These are phyloP conservation scores for Parnassius glacialis DNA, from an alignment of 2,888 invertebrate species.

Conservation along the genomic window DNA sequence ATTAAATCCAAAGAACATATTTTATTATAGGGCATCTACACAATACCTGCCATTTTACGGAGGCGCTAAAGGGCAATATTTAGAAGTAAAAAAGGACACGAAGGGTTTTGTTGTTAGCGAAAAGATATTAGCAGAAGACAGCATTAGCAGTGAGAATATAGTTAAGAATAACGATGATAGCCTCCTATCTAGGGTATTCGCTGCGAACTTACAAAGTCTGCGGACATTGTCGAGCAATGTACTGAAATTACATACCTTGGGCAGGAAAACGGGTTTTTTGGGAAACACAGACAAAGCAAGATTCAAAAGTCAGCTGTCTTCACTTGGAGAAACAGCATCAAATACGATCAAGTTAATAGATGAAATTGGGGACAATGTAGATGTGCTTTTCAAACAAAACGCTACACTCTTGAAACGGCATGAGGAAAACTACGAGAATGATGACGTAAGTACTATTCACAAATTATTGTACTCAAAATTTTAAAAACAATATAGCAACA, in stretches of 20 bases:
- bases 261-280: slow-evolving; percentile 80
- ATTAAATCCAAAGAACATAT: background rate
- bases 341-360: slow-evolving; percentile 78
- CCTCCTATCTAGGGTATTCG: slow-evolving; percentile 67
- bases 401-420: slow-evolving; percentile 51
- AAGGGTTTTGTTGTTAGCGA: slow-evolving; percentile 75
- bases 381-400: slow-evolving; percentile 57
- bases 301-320: slow-evolving; percentile 80
- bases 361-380: slow-evolving; percentile 77
- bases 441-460: slow-evolving; percentile 49
- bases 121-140: slow-evolving; percentile 70
- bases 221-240: slow-evolving; percentile 80
- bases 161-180: slow-evolving; percentile 65
- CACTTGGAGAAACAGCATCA: slow-evolving; percentile 80
- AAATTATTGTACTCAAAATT: background rate
- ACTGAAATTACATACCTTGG: slow-evolving; percentile 82
- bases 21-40: slow-evolving; percentile 47
- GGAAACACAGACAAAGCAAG: slow-evolving; percentile 75
- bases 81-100: slow-evolving; percentile 80
- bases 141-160: slow-evolving; percentile 62
- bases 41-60: slow-evolving; percentile 85
- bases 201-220: slow-evolving; percentile 80
- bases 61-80: slow-evolving; percentile 85
- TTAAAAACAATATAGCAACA: no score
- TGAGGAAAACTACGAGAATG: slow-evolving; percentile 42